Evolutionary conservation across 2,113 vertebrate genomes (phyloP).

Genomic region (Mixornis gularis): DNA sequence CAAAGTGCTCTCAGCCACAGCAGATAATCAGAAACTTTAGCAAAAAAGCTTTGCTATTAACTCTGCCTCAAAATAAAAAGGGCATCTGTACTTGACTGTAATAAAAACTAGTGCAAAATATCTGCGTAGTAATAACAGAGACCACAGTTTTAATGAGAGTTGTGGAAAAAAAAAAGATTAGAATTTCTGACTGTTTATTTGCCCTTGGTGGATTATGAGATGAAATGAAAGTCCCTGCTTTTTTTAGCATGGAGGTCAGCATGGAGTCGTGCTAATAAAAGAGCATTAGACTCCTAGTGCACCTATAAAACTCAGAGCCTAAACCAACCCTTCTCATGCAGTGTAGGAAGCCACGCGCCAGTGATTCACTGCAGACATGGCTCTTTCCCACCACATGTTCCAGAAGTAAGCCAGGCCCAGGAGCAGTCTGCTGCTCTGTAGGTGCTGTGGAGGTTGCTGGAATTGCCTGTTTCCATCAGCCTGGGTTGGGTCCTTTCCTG

Average conservation of each 20-base stretch:
- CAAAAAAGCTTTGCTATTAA: not conserved
- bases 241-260: not conserved
- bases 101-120: not conserved
- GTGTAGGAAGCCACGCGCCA: not conserved
- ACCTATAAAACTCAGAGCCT: not conserved
- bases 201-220: not conserved
- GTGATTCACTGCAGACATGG: rapidly evolving
- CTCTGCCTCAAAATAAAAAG: not conserved
- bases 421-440: not conserved
- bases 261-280: not conserved
- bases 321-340: not conserved
- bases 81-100: not conserved
- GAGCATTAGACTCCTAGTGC: not conserved
- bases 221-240: not conserved
- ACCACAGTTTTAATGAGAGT: not conserved
- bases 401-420: not conserved
- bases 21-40: not conserved
- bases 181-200: slow-evolving; percentile 25
- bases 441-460: not conserved
- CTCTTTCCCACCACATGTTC: not conserved
- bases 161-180: not conserved
- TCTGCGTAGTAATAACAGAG: not conserved
- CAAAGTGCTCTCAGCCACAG: slow-evolving; percentile 15
- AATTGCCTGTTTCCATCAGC: rapidly evolving
- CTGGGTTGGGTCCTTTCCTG: not conserved